A percentile compares a stretch with the other conserved stretches of the same genome.
These are phyloP conservation scores for Musca vetustissima DNA, from an alignment of 1,140 invertebrate species.

Conservation along the genomic window DNA sequence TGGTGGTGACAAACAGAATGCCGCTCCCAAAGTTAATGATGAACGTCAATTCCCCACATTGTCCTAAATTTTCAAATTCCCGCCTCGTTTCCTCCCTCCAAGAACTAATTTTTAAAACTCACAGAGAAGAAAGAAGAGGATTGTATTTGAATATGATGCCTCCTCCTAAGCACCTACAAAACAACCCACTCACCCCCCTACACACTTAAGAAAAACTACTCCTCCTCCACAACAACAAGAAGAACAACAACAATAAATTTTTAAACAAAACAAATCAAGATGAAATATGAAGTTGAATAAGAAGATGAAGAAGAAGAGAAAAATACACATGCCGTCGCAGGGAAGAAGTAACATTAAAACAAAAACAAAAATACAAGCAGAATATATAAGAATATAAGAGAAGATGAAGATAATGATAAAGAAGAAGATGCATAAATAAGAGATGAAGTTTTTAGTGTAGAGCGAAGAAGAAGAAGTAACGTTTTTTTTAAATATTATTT, in stretches of 20 bases:
- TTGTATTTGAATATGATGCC: too few species aligned
- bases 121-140: not conserved
- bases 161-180: not conserved
- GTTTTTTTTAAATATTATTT: slow-evolving; percentile 14
- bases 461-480: slow-evolving; percentile 6
- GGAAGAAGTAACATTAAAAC: slow-evolving; percentile 9
- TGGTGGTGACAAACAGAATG: slow-evolving; percentile 43
- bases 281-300: not conserved
- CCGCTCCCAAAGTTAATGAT: slow-evolving; percentile 91
- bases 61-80: slow-evolving; percentile 61
- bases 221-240: too few species aligned
- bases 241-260: too few species aligned
- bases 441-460: not conserved
- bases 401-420: not conserved
- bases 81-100: slow-evolving; percentile 21
- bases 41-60: slow-evolving; percentile 93
- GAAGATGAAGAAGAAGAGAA: not conserved
- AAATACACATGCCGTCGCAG: slow-evolving; percentile 2
- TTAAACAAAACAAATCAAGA: too few species aligned
- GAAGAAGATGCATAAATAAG: not conserved
- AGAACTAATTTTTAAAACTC: not conserved
- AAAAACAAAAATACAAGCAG: too few species aligned
- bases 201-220: too few species aligned
- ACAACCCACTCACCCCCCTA: too few species aligned
- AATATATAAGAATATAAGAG: slow-evolving; percentile 2